These are phyloP conservation scores for Cassiopea andromeda DNA, from an alignment of 30 jellyfish, hydroid and myxozoan species.

Conservation along the genomic window DNA sequence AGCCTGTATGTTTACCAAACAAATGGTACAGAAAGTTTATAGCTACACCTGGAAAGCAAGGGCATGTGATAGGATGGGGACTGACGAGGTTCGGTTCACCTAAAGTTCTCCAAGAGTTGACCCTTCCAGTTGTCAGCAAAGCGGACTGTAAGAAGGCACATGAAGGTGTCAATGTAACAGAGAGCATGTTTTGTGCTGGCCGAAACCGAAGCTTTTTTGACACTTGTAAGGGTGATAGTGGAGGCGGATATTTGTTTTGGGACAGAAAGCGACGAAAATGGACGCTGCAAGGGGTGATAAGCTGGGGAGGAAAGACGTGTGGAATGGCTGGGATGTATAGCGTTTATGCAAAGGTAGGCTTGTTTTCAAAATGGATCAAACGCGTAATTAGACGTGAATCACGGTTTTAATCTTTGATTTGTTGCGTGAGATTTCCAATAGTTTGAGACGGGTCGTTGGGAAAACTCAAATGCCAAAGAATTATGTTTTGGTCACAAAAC, in stretches of 20 bases:
- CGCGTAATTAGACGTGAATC: slow-evolving; percentile 53
- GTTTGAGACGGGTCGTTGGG: background rate
- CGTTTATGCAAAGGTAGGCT: slow-evolving; percentile 88
- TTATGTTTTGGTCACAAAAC: background rate
- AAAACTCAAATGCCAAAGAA: background rate
- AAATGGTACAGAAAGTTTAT: slow-evolving; percentile 45
- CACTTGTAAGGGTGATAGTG: slow-evolving; percentile 99
- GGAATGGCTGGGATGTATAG: slow-evolving; percentile 94
- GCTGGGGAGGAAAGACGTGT: slow-evolving; percentile 96
- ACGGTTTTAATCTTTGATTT: background rate
- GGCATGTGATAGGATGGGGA: slow-evolving; percentile 98
- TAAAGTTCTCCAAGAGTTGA: slow-evolving; percentile 53
- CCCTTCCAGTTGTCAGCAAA: slow-evolving; percentile 83
- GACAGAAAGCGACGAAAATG: slow-evolving; percentile 82
- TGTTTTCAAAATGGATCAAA: slow-evolving; percentile 87
- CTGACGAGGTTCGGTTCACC: slow-evolving; percentile 63
- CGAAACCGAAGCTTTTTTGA: slow-evolving; percentile 62
- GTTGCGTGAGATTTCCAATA: background rate
- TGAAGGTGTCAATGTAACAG: slow-evolving; percentile 71
- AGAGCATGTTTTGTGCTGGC: slow-evolving; percentile 99
- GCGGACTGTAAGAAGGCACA: slow-evolving; percentile 80
- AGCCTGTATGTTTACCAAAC: slow-evolving; percentile 95
- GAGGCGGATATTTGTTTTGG: slow-evolving; percentile 91
- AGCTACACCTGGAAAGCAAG: slow-evolving; percentile 66
- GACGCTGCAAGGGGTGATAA: slow-evolving; percentile 94